A percentile compares a stretch with the other conserved stretches of the same genome.
These are phyloP conservation scores for Delia radicum DNA, from an alignment of 1,140 invertebrate genomes.

Conservation along the genomic window DNA sequence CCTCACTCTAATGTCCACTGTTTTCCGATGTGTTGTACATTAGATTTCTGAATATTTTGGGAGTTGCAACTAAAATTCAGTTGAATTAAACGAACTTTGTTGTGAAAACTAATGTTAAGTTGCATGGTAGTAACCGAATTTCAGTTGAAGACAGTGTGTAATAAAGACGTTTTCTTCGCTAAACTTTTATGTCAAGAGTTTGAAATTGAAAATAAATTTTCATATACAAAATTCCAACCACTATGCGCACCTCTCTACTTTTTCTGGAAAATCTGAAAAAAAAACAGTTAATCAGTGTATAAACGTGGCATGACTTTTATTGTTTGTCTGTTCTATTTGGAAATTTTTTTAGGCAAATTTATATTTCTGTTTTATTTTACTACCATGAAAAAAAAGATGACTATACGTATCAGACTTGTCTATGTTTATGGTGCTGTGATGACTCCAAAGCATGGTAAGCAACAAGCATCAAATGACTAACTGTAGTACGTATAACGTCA, in stretches of 20 bases:
- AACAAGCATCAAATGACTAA: constrained; percentile 4
- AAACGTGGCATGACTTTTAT: neutral
- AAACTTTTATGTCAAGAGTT: too few species aligned
- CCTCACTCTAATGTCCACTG: too few species aligned
- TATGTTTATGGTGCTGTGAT: neutral
- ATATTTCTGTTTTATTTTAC: neutral
- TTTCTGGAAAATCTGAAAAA: neutral
- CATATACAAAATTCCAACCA: too few species aligned
- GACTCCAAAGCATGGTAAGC: neutral
- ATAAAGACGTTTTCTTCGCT: too few species aligned
- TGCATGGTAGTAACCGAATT: too few species aligned
- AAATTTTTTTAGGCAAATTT: neutral
- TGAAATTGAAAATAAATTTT: too few species aligned
- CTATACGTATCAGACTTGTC: neutral
- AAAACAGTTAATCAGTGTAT: neutral
- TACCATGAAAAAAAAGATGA: neutral
- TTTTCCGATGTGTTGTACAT: too few species aligned
- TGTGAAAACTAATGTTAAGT: too few species aligned
- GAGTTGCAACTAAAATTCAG: too few species aligned
- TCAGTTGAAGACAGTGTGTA: too few species aligned
- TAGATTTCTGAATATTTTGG: too few species aligned
- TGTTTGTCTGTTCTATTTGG: neutral
- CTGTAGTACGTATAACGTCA: neutral
- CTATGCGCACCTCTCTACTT: neutral
- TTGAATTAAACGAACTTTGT: too few species aligned